These are phyloP conservation scores for Calliphora vomitoria DNA, from an alignment of 2,888 invertebrate species.

Conservation along the genomic window DNA sequence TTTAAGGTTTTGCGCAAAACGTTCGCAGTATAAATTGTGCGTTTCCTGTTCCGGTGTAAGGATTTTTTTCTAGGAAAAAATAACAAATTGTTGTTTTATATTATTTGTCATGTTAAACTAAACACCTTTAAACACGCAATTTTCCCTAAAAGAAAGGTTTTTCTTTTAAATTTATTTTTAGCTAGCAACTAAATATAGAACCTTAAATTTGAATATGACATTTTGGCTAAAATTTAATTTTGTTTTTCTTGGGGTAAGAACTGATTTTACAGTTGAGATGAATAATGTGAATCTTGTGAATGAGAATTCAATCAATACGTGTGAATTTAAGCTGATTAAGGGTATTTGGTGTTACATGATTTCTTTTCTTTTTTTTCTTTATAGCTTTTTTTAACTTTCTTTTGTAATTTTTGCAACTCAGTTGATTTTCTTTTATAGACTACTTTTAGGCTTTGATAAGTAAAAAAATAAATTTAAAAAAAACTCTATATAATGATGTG, in stretches of 20 bases:
- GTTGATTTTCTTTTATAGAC: constrained; percentile 53
- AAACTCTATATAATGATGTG: constrained; percentile 70
- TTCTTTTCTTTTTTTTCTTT: constrained; percentile 10
- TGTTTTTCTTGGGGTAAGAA: too few species aligned
- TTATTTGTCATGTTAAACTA: constrained; percentile 46
- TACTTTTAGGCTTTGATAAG: constrained; percentile 59
- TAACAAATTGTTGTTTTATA: constrained; percentile 64
- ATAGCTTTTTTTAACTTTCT: constrained; percentile 4
- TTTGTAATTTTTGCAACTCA: constrained; percentile 52
- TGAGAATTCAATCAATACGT: constrained; percentile 78
- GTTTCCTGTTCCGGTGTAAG: constrained; percentile 72
- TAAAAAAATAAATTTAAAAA: constrained; percentile 25
- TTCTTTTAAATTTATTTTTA: constrained; percentile 12
- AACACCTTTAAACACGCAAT: constrained; percentile 67
- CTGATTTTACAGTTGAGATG: too few species aligned
- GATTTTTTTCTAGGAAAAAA: neutral
- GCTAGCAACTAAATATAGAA: constrained; percentile 8
- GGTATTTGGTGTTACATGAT: constrained; percentile 67
- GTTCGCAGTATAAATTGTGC: constrained; percentile 72
- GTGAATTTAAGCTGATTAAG: constrained; percentile 84
- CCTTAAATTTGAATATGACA: neutral
- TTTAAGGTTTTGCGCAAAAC: constrained; percentile 33
- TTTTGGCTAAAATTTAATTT: neutral
- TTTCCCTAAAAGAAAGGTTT: constrained; percentile 18
- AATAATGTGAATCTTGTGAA: neutral